Evolutionary conservation across 1,140 invertebrate species (phyloP).

Genomic region (Drosophila lacteicornis): DNA sequence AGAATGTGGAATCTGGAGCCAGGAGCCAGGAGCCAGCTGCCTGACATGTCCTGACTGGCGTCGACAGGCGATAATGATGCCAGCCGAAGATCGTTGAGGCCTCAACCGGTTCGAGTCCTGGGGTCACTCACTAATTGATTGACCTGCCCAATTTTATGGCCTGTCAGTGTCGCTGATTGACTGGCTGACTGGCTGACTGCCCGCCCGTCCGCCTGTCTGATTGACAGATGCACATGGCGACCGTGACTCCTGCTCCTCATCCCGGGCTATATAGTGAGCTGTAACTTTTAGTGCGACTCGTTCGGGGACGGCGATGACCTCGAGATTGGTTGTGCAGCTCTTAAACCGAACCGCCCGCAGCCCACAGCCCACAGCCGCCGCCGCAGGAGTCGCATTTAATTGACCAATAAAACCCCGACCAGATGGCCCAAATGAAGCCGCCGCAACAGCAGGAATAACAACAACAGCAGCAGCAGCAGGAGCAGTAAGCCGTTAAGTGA

Average conservation of each 20-base stretch:
- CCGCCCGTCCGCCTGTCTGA: slow-evolving; percentile 16
- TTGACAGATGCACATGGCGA: slow-evolving; percentile 33
- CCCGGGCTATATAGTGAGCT: slow-evolving; percentile 5
- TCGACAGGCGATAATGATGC: slow-evolving; percentile 51
- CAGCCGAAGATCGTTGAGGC: slow-evolving; percentile 19
- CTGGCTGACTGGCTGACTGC: slow-evolving; percentile 12
- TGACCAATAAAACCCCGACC: slow-evolving; percentile 34
- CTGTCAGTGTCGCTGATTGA: slow-evolving; percentile 52
- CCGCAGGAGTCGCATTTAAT: slow-evolving; percentile 45
- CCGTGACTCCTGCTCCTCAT: background rate
- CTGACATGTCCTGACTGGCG: slow-evolving; percentile 49
- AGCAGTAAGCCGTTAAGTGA: slow-evolving; percentile 27
- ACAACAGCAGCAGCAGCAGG: background rate
- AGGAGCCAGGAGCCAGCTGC: background rate
- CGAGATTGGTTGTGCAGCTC: slow-evolving; percentile 44
- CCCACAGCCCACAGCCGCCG: slow-evolving; percentile 19
- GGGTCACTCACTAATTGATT: slow-evolving; percentile 63
- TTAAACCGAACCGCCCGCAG: slow-evolving; percentile 28
- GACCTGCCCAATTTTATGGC: slow-evolving; percentile 56
- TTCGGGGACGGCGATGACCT: slow-evolving; percentile 36
- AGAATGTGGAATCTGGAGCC: background rate
- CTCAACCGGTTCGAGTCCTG: background rate
- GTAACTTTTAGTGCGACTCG: slow-evolving; percentile 47
- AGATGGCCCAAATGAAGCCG: slow-evolving; percentile 22
- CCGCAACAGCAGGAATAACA: background rate